A percentile compares a stretch with the other conserved stretches of the same genome.
These are phyloP conservation scores for Archips crataeganus DNA, from an alignment of 2,888 invertebrate species.

Conservation along the genomic window DNA sequence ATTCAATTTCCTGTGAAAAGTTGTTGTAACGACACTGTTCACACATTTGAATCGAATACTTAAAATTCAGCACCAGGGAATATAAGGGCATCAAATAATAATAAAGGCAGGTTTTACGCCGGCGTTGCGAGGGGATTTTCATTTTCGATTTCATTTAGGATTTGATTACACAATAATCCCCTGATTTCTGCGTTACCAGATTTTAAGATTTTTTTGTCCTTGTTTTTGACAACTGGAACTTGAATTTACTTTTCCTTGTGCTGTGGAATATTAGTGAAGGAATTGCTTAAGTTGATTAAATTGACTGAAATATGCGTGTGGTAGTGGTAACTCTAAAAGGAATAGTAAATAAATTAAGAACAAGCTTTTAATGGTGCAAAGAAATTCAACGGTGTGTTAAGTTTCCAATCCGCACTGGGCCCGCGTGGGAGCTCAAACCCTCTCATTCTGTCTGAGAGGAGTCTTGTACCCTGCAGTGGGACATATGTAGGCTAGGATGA, in stretches of 20 bases:
- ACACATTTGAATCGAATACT: constrained; percentile 24
- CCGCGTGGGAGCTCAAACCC: too few relatives aligned
- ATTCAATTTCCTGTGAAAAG: constrained; percentile 13
- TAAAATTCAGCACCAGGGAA: constrained; percentile 26
- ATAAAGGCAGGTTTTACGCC: constrained; percentile 16
- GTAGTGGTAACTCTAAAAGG: too few relatives aligned
- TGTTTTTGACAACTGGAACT: background rate
- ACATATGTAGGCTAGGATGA: too few relatives aligned
- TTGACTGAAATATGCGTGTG: too few relatives aligned
- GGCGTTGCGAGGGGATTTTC: constrained; percentile 17
- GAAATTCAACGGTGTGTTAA: too few relatives aligned
- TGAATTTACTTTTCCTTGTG: background rate
- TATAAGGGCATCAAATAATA: constrained; percentile 27
- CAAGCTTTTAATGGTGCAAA: too few relatives aligned
- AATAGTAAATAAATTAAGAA: too few relatives aligned
- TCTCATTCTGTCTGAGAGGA: too few relatives aligned
- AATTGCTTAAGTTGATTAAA: background rate
- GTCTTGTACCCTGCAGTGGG: too few relatives aligned
- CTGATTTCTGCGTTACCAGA: constrained; percentile 16
- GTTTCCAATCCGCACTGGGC: too few relatives aligned
- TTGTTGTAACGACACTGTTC: constrained; percentile 11
- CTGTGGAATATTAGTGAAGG: background rate
- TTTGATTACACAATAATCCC: constrained; percentile 30
- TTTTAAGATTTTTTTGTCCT: constrained; percentile 6
- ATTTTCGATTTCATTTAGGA: constrained; percentile 28